Base-by-base conservation (phyloP, 2,113 vertebrate genomes). In the Scolopax mira region DNA sequence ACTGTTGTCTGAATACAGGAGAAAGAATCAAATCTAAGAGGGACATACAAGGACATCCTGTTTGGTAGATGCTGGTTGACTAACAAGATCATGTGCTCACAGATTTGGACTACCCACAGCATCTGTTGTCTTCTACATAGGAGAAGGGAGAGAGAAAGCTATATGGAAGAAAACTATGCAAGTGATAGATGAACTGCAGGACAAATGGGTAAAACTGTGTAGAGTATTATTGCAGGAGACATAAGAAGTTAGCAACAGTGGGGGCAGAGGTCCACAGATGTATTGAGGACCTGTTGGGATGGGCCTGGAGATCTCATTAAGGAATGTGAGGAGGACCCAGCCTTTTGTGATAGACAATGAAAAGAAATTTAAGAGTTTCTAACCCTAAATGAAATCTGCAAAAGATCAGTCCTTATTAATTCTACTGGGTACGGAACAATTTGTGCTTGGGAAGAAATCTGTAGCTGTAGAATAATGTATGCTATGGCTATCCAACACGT, bases 21-120 rank as follows among this genome's bases (percentile, higher is more conserved):
- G 46, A 37, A 58, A 81, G 51, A 72, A 49, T 11, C 27, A 74
- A 44, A 44, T 62, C 48, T 0, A 3, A 64, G 70, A 74, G 42
- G 31, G 12, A 87, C 72, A 72, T 55, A 44, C 24, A 31, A 52
- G 18, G 13, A 42, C 31, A 75, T 7, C 31, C 30, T 89, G 35
- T 51, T 79, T 88, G 49, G 37, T n/a, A 64, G 48, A 27, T 52
- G 49, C 49, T 35, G 33, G 4, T 30, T 64, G 55, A 21, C 33
- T 15, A 46, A n/a, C 64, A 64, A 19, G 35, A 55, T 0, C 0
- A 3, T 31, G 49, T 78, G 19, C 55, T 85, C 2, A 2, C 33
- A 61, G 55, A 24, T 81, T 51, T 78, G 57, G 12, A 54, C 30
- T 57, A 33, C 27, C 65, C 18, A 39, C 7, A 17, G 18, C 11